Conservation (phyloP, 2,888 invertebrate species). For the Sinhomidia bicolor region DNA sequence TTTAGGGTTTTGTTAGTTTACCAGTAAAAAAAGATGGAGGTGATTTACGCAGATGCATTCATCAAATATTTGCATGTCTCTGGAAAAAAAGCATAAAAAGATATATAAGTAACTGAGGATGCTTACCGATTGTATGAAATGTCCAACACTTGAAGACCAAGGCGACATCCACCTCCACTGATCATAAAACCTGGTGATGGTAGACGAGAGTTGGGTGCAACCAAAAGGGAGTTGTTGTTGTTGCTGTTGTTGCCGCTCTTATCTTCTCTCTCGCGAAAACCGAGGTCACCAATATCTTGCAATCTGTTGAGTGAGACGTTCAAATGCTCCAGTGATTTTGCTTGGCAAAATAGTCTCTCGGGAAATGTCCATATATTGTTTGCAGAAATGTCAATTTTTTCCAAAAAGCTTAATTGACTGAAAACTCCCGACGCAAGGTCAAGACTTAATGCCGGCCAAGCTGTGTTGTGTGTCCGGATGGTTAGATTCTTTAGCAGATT, state of each 20-base stretch:
- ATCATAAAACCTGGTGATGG: too few relatives aligned
- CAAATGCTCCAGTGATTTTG: conserved; percentile 89
- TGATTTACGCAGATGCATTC: too few relatives aligned
- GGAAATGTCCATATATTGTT: conserved; percentile 96
- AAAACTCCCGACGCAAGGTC: conserved; percentile 90
- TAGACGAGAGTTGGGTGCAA: too few relatives aligned
- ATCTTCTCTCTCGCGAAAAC: conserved; percentile 87
- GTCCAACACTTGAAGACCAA: conserved; percentile 92
- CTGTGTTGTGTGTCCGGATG: conserved; percentile 91
- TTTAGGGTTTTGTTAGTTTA: too few relatives aligned
- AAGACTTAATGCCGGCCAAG: conserved; percentile 92
- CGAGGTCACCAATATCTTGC: conserved; percentile 93
- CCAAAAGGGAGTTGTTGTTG: too few relatives aligned
- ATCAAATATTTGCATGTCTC: too few relatives aligned
- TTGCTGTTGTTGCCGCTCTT: conserved; percentile 26
- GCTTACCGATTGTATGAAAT: conserved; percentile 93
- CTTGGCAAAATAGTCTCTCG: conserved; percentile 91
- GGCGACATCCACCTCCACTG: conserved; percentile 85
- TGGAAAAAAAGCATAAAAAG: too few relatives aligned
- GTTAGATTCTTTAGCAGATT: conserved; percentile 90
- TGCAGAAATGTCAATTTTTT: conserved; percentile 91
- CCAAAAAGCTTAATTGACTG: conserved; percentile 88
- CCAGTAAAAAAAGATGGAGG: too few relatives aligned
- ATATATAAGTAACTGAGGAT: too few relatives aligned
- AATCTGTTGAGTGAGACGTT: conserved; percentile 94